Evolutionary conservation across 2,888 invertebrate species (phyloP).

Genomic region (Eurytoma californica): DNA sequence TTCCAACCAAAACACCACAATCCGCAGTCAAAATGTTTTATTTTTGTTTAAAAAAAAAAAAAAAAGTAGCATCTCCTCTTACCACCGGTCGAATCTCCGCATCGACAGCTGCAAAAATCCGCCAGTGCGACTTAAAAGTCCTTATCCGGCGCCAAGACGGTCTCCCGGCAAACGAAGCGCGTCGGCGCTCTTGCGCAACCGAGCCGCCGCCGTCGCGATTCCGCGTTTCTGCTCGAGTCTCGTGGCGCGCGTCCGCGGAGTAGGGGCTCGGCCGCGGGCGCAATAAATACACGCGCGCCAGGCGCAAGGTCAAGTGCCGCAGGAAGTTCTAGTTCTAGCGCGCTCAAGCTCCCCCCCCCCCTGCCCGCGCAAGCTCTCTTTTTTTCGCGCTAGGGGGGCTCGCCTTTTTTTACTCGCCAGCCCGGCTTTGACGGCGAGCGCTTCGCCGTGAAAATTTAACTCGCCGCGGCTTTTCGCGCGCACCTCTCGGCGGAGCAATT

Average conservation of each 20-base stretch:
- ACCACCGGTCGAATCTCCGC: too few species aligned
- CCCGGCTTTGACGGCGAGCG: not conserved
- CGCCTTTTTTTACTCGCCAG: too few species aligned
- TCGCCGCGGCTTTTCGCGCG: not conserved
- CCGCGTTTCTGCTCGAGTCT: too few species aligned
- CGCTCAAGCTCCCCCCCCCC: not conserved
- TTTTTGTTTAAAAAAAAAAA: too few species aligned
- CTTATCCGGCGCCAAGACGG: not conserved
- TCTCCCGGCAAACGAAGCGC: not conserved
- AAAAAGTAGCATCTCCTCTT: too few species aligned
- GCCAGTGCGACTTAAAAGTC: too few species aligned
- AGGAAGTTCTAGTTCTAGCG: conserved; percentile 27
- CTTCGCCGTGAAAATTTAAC: not conserved
- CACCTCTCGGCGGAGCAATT: too few species aligned
- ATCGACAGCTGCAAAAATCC: too few species aligned
- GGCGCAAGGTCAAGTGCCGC: conserved; percentile 51
- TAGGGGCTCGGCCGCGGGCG: not conserved
- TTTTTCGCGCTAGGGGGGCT: not conserved
- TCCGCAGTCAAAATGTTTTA: too few species aligned
- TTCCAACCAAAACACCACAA: too few species aligned
- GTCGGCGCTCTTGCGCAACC: not conserved
- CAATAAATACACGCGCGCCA: not conserved
- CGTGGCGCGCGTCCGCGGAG: not conserved
- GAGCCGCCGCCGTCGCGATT: not conserved
- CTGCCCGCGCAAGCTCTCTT: not conserved